Base-by-base conservation (phyloP, 2,888 invertebrate genomes). In the Lasioglossum malachurum region DNA sequence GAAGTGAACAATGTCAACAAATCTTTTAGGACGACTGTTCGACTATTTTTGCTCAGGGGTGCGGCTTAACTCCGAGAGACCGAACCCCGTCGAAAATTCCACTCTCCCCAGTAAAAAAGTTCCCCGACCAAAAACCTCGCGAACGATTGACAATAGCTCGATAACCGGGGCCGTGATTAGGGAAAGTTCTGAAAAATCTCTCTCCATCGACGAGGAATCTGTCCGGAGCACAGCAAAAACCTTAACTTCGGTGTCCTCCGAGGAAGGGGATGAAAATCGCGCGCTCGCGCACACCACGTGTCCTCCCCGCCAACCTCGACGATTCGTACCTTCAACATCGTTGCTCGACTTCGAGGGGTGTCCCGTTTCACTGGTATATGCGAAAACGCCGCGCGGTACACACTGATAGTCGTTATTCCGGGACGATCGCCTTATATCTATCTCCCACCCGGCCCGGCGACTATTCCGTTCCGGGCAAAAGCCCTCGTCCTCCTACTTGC, bases 331-430 rank as follows among this genome's bases (percentile, higher is more conserved):
- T 94, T 94, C 84, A 93, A 87, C 94, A 94, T 94, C 49, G 91
- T 88, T 94, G 93, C 83, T 92, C 78, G 88, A 87, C 44, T 69
- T n/a, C 49, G 86, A 67, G 71, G 83, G 83, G 81, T 84, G 78
- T 73, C 57, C 46, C 71, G 83, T 83, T 82, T 60, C 49, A 23
- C 75, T 75, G 75, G 77, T 78, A 78, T 92, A 91, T 91, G 91
- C 83, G 93, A 92, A 93, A 85, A 93, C 92, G 90, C 81, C 53
- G 53, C 91, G 89, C 94, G 93, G 93, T 93, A 94, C 93, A 94
- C 93, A 95, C 95, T 95, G 95, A 94, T 95, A 93, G 94, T 49
- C 93, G 94, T 94, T 94, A 95, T 94, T 93, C 94, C 93, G 91
- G 89, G 91, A 85, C 93, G 92, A 94, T 94, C 94, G 93, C 92